Percentiles rank a stretch among this genome's conserved stretches.
Conservation (phyloP, 2,888 invertebrate genomes). For the Macrophya alboannulata region DNA sequence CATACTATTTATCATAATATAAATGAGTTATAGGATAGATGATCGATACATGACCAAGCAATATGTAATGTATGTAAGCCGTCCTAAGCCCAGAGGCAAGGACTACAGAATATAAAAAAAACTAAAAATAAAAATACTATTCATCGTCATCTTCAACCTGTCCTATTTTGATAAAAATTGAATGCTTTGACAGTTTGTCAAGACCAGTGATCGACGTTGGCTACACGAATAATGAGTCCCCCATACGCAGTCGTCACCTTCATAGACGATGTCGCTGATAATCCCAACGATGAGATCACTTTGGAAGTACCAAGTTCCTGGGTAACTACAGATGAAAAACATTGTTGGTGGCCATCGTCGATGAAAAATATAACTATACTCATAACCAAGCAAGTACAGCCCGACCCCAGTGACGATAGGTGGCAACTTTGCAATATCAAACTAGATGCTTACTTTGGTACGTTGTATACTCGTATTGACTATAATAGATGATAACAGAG, state of each 20-base stretch:
- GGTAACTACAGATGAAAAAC: background rate
- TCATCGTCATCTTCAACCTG: too few species aligned
- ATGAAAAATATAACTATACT: background rate
- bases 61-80: too few species aligned
- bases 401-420: background rate
- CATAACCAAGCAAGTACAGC: background rate
- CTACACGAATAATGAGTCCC: too few species aligned
- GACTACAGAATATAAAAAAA: background rate
- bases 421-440: slow-evolving; percentile 22
- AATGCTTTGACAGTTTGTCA: background rate
- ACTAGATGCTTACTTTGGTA: slow-evolving; percentile 17
- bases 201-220: background rate
- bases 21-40: too few species aligned
- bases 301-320: slow-evolving; percentile 3
- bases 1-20: too few species aligned
- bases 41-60: too few species aligned
- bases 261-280: background rate
- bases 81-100: background rate
- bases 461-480: background rate
- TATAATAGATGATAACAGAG: background rate
- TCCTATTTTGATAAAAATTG: too few species aligned
- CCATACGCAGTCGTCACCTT: slow-evolving; percentile 2
- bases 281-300: background rate
- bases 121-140: background rate
- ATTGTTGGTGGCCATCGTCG: slow-evolving; percentile 13